These are phyloP conservation scores for Lasius platythorax DNA, from an alignment of 2,888 invertebrate species.

Conservation along the genomic window DNA sequence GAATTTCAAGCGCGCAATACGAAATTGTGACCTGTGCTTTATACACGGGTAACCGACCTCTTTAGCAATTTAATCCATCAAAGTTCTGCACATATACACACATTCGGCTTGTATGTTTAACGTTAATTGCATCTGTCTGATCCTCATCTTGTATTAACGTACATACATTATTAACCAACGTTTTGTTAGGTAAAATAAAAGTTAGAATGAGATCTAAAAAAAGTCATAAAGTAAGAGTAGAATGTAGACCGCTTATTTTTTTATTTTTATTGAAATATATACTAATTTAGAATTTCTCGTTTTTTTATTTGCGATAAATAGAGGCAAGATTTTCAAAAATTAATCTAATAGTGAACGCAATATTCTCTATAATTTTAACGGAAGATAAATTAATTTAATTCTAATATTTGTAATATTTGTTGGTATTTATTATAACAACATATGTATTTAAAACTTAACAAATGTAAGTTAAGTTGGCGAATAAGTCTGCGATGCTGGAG, in stretches of 20 bases:
- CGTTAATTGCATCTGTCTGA: not conserved
- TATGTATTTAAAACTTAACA: not conserved
- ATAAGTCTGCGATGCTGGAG: constrained; percentile 7
- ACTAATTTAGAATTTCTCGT: not conserved
- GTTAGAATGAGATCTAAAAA: not conserved
- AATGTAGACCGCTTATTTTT: not conserved
- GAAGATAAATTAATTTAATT: constrained; percentile 3
- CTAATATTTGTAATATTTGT: not conserved
- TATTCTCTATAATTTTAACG: not conserved
- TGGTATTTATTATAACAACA: not conserved
- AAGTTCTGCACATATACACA: not conserved
- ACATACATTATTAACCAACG: not conserved
- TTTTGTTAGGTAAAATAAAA: not conserved
- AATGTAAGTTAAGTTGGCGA: constrained; percentile 3
- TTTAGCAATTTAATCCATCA: constrained; percentile 16
- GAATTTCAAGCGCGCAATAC: constrained; percentile 56
- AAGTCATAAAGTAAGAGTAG: not conserved
- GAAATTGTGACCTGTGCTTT: constrained; percentile 41
- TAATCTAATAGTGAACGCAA: not conserved
- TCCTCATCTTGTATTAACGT: not conserved
- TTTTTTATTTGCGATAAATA: not conserved
- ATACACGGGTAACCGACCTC: constrained; percentile 22
- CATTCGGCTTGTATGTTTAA: not conserved
- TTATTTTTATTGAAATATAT: not conserved
- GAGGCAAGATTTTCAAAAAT: not conserved